These are phyloP conservation scores for Helobdella robusta DNA, from an alignment of 2,888 invertebrate species.

Conservation along the genomic window DNA sequence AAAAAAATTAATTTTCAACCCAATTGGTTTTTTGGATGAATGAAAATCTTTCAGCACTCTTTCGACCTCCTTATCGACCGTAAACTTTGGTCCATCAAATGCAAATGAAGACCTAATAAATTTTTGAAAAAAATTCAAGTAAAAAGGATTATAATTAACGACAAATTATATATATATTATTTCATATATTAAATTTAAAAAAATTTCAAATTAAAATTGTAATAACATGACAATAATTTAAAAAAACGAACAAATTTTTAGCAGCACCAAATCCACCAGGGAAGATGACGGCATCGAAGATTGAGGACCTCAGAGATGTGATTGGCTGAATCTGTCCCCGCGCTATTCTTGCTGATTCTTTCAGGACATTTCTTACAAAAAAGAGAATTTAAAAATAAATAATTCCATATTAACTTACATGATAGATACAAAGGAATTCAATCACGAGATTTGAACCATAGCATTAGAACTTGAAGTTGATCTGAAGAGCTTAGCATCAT, in stretches of 20 bases:
- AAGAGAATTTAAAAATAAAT: background rate
- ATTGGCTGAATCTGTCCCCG: slow-evolving; percentile 50
- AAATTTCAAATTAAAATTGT: background rate
- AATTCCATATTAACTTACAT: slow-evolving; percentile 5
- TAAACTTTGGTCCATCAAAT: slow-evolving; percentile 51
- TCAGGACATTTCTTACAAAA: slow-evolving; percentile 51
- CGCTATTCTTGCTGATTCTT: slow-evolving; percentile 55
- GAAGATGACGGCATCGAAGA: slow-evolving; percentile 54
- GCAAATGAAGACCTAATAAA: slow-evolving; percentile 55
- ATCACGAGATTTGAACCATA: no score
- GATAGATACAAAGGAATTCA: no score
- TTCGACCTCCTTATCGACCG: slow-evolving; percentile 51
- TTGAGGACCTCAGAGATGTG: slow-evolving; percentile 46
- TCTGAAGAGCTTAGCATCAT: no score
- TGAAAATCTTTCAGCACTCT: slow-evolving; percentile 53
- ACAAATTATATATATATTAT: background rate
- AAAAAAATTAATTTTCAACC: no score
- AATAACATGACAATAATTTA: background rate
- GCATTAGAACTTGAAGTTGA: no score
- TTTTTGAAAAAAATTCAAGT: background rate
- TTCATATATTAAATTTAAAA: no score
- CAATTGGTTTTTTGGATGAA: slow-evolving; percentile 53
- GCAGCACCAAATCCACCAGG: slow-evolving; percentile 58
- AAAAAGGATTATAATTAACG: background rate
- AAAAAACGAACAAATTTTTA: slow-evolving; percentile 53